phyloP scores from a whole-genome alignment of 2,888 invertebrate species.

The Polyommatus icarus region DNA sequence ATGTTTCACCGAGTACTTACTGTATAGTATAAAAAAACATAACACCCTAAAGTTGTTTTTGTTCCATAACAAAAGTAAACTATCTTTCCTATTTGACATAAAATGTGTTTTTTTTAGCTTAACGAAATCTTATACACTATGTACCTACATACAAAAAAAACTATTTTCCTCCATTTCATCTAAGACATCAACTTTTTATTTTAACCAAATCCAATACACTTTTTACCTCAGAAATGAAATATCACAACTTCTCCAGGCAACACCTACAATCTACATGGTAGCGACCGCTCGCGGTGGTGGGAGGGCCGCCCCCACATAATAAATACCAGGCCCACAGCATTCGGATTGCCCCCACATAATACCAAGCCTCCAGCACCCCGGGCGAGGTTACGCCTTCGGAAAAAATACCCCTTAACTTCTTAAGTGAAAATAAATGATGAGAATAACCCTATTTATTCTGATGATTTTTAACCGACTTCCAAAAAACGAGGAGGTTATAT shows the following conservation, averaged over 20 bases:
- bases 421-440: constrained; percentile 23
- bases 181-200: not conserved
- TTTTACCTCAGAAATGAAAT: not conserved
- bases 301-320: constrained; percentile 51
- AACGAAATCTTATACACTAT: not conserved
- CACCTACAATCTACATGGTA: constrained; percentile 39
- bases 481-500: no score
- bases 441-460: constrained; percentile 15
- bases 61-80: no score
- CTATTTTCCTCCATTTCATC: not conserved
- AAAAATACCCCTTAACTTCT: constrained; percentile 31
- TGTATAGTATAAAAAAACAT: no score
- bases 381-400: constrained; percentile 47
- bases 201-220: not conserved
- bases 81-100: no score
- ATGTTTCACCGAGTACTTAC: no score
- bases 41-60: no score
- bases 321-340: constrained; percentile 45
- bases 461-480: no score
- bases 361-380: constrained; percentile 43
- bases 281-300: constrained; percentile 49
- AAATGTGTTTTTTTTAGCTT: no score
- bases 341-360: constrained; percentile 51
- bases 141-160: not conserved
- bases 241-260: constrained; percentile 1